A percentile compares a stretch with the other conserved stretches of the same genome.
Evolutionary conservation across 2,888 invertebrate species (phyloP).

Genomic region (Ischnura elegans): DNA sequence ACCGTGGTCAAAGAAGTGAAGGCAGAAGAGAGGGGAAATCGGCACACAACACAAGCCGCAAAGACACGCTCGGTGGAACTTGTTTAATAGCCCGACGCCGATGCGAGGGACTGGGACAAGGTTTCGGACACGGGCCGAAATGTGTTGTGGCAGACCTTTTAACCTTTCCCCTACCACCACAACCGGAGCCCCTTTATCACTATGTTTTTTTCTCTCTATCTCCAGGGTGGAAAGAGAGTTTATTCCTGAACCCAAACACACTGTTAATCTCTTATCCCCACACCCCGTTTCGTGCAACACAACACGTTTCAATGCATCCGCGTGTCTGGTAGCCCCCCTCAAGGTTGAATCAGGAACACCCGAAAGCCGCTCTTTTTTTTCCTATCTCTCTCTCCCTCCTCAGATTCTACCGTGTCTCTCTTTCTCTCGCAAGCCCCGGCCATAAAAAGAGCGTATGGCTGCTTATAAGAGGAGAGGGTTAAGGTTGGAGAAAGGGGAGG

Average conservation of each 20-base stretch:
- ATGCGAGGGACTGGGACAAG: background rate
- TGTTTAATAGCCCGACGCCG: constrained; percentile 7
- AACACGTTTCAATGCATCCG: background rate
- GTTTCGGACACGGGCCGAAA: background rate
- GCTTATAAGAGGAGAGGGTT: no score
- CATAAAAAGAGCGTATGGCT: background rate
- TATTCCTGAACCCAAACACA: background rate
- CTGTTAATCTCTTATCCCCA: background rate
- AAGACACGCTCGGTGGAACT: background rate
- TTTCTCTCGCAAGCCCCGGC: background rate
- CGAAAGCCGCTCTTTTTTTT: no score
- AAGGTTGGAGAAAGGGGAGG: no score
- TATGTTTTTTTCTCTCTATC: background rate
- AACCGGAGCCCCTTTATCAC: no score
- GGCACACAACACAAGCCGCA: background rate
- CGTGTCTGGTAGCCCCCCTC: background rate
- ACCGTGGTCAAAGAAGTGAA: background rate
- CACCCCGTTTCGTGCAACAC: background rate
- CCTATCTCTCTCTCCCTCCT: background rate
- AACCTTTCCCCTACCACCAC: background rate
- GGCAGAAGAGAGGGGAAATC: background rate
- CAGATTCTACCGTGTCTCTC: background rate
- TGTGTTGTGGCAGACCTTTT: background rate
- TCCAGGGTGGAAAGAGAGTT: background rate
- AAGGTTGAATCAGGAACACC: background rate